Conservation (phyloP, 1,140 invertebrate genomes). For the Cydia amplana region DNA sequence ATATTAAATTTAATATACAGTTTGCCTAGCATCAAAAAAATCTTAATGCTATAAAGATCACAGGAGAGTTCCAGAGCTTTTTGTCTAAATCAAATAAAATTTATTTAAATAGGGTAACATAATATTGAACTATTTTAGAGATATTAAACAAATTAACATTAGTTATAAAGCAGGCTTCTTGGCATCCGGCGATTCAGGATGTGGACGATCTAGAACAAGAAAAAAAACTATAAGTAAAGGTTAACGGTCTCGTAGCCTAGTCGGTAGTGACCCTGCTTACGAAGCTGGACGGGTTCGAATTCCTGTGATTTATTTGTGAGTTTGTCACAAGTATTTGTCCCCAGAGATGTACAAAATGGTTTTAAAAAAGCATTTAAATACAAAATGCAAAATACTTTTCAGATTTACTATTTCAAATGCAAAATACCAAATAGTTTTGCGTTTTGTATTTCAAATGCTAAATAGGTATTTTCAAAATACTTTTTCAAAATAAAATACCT, state of each 20-base stretch:
- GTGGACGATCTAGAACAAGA: constrained; percentile 66
- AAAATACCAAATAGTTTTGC: too few relatives aligned
- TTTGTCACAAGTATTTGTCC: too few relatives aligned
- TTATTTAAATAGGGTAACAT: constrained; percentile 68
- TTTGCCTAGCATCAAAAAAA: constrained; percentile 53
- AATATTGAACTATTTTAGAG: constrained; percentile 57
- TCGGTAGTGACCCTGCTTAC: not conserved
- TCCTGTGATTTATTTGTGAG: too few relatives aligned
- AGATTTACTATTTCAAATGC: too few relatives aligned
- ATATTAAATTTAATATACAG: constrained; percentile 43
- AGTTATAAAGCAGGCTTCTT: constrained; percentile 76
- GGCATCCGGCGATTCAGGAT: constrained; percentile 72
- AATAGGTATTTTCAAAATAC: too few relatives aligned
- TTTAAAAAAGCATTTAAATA: too few relatives aligned
- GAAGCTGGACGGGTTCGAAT: not conserved
- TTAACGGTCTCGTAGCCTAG: not conserved
- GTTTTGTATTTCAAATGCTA: too few relatives aligned
- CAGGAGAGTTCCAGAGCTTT: constrained; percentile 76
- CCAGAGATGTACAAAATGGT: too few relatives aligned
- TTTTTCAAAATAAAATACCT: too few relatives aligned
- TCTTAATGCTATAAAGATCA: constrained; percentile 71
- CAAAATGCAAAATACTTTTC: too few relatives aligned
- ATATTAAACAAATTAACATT: constrained; percentile 50
- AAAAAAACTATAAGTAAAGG: constrained; percentile 32
- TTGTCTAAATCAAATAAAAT: constrained; percentile 52